Evolutionary conservation across 2,797 vertebrate species (phyloP).

Genomic region (Heteromormyrus szaboi): DNA sequence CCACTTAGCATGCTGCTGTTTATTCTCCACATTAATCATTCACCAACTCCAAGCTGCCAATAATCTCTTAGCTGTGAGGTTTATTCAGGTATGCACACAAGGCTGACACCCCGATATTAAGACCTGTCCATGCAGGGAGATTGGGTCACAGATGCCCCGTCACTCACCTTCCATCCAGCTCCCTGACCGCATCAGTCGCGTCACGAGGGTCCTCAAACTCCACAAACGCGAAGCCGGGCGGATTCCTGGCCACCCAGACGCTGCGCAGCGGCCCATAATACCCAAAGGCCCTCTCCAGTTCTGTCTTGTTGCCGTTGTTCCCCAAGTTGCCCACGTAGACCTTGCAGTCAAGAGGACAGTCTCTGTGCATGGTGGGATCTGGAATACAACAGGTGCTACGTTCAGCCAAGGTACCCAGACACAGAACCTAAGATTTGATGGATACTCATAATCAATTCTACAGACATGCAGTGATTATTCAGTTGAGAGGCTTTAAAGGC

Average conservation of each 20-base stretch:
- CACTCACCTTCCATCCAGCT: slow-evolving; percentile 88
- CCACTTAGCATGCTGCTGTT: background rate
- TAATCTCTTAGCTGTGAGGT: background rate
- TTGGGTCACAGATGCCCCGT: background rate
- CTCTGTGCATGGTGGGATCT: slow-evolving; percentile 72
- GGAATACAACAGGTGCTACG: slow-evolving; percentile 1
- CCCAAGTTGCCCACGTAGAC: slow-evolving; percentile 96
- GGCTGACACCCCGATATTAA: background rate
- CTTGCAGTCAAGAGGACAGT: slow-evolving; percentile 95
- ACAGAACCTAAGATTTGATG: background rate
- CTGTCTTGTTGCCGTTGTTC: slow-evolving; percentile 97
- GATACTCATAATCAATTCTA: background rate
- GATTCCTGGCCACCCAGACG: slow-evolving; percentile 95
- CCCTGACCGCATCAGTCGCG: slow-evolving; percentile 91
- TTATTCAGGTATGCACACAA: background rate
- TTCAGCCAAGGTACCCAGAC: background rate
- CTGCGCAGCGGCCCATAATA: slow-evolving; percentile 93
- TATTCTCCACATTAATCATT: background rate
- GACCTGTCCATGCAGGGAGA: background rate
- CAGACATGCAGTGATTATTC: background rate
- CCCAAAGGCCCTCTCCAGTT: slow-evolving; percentile 86
- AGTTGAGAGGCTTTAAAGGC: background rate
- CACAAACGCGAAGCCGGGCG: slow-evolving; percentile 93
- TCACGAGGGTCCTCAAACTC: slow-evolving; percentile 96
- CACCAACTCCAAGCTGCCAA: background rate